phyloP scores from a whole-genome alignment of 2,797 vertebrate genomes.

The Chloroceryle amazona region DNA sequence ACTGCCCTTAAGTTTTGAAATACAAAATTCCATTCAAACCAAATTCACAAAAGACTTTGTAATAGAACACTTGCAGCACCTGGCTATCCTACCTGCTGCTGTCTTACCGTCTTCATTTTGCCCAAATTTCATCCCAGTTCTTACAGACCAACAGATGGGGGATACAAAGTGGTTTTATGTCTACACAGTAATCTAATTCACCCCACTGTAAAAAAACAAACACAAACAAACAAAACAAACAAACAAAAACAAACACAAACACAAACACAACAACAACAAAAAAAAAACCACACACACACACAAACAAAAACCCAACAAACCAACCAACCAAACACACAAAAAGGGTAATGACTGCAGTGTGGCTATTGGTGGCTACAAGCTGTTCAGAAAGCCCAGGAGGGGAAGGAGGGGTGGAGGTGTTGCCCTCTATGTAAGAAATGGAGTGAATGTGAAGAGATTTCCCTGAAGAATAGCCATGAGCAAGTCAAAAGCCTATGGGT shows the following conservation, averaged over 20 bases:
- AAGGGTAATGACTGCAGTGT: too few species aligned
- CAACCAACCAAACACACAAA: too few species aligned
- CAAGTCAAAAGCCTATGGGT: too few species aligned
- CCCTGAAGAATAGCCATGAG: too few species aligned
- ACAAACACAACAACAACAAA: too few species aligned
- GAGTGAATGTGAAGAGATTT: too few species aligned
- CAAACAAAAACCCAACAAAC: background rate
- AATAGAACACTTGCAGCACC: background rate
- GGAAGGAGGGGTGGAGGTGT: too few species aligned
- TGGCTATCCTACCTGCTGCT: background rate
- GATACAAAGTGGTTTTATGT: background rate
- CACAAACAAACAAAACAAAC: background rate
- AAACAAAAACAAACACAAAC: background rate
- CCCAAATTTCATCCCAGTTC: background rate
- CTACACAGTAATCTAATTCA: background rate
- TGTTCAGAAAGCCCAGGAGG: too few species aligned
- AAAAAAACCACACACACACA: background rate
- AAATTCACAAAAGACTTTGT: background rate
- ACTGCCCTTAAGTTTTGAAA: background rate
- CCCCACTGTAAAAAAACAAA: accelerated
- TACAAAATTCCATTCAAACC: background rate
- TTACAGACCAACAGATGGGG: background rate
- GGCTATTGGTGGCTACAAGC: too few species aligned
- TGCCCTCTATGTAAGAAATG: too few species aligned
- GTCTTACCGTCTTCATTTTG: background rate